These are phyloP conservation scores for Gymnoscopelus microlampas DNA, from an alignment of 2,797 vertebrate species.

Conservation along the genomic window DNA sequence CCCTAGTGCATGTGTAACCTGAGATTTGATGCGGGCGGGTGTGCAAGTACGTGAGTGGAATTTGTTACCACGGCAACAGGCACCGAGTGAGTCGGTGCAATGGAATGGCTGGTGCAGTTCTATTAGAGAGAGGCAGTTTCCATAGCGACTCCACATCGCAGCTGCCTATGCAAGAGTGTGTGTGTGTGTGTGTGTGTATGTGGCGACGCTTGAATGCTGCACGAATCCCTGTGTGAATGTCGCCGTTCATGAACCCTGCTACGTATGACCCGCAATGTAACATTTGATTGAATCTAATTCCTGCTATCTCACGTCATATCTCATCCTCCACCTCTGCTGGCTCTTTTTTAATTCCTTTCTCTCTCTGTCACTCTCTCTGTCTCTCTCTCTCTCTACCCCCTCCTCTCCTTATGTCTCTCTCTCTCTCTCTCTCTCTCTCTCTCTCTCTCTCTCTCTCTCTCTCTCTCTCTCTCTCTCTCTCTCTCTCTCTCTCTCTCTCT, in stretches of 20 bases:
- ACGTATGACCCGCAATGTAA: constrained; percentile 71
- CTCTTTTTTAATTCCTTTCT: neutral
- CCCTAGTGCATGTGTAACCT: constrained; percentile 81
- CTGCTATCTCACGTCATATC: constrained; percentile 54
- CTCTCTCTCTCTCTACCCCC: neutral
- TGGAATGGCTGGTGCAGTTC: constrained; percentile 85
- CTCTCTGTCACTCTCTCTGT: neutral
- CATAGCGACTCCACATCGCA: constrained; percentile 86
- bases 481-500: constrained; percentile 25
- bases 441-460: neutral
- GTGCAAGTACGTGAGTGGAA: constrained; percentile 86
- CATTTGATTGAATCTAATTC: constrained; percentile 57
- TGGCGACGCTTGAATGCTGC: constrained; percentile 57
- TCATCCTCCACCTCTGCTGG: constrained; percentile 1
- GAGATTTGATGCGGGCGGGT: constrained; percentile 84
- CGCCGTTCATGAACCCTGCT: constrained; percentile 73
- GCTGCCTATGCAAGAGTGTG: constrained; percentile 78
- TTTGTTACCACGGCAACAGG: constrained; percentile 87
- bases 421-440: neutral
- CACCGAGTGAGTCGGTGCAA: constrained; percentile 83
- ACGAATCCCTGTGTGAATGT: constrained; percentile 67
- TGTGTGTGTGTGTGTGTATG: constrained; percentile 51
- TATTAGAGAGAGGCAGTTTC: constrained; percentile 86
- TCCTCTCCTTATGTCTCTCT: neutral
- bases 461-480: neutral